Base-by-base conservation (phyloP, 2,113 vertebrate species). In the Ptilorrhoa leucosticta region DNA sequence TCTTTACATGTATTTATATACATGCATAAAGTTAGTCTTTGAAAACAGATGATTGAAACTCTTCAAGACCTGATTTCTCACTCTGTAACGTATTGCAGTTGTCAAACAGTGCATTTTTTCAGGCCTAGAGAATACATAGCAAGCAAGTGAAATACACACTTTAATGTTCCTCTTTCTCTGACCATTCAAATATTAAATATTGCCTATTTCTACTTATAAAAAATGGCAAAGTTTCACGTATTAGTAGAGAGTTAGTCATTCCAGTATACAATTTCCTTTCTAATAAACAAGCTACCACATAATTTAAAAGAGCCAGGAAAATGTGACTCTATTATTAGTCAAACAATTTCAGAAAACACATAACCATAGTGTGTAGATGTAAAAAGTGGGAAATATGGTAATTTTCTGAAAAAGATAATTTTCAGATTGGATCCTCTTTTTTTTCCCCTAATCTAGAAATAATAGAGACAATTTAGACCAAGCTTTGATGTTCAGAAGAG, bases 401-500 rank as follows among this genome's bases (percentile, higher is more conserved):
- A 72, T 90, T 83, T 89, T 28, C 12, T 56, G 53, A 66, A 27
- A 79, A 85, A 94, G 51, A 86, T 69, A 37, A 85, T 73, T 54
- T 92, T 89, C 37, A 83, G 22, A 72, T 12, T 13, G 5, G 31
- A 51, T 30, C 10, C 3, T 27, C 8, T n/a, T 33, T 45, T 21
- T 44, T 33, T 39, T 35, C 28, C 48, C 40, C 40, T 13, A 39
- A 47, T 45, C 31, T 45, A 57, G 40, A 87, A 92, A 69, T 94
- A 95, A 93, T 69, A 85, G 28, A 10, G 37, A 81, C 51, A 90
- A 92, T 93, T 87, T 95, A 93, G 47, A 77, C 71, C 42, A 56
- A 83, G 44, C 90, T 97, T 96, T 96, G 83, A 90, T 97, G 66
- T 95, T 96, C 70, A 73, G 71, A 91, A 83, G 33, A 84, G 84